Base-by-base conservation (phyloP, 1,140 invertebrate genomes). In the Nebria ingens region DNA sequence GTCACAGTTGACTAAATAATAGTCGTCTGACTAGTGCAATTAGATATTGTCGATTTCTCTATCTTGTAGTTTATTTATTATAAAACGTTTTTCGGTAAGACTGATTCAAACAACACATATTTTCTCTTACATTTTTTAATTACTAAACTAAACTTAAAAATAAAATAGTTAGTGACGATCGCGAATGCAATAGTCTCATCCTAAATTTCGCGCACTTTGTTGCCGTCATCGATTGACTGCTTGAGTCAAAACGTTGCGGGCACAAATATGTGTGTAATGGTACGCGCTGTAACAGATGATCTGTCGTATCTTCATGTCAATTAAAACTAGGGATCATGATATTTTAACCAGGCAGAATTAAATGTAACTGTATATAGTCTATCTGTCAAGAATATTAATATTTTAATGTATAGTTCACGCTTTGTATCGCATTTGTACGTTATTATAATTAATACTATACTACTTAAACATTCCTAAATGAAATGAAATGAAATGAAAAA, bases 301-400 rank as follows among this genome's bases (percentile, higher is more conserved):
- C 65, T 68, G 68, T 61, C 66, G 66, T 68, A 71, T 65, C 66
- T 71, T 68, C 65, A 69, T 68, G 69, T 71, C 69, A 71, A 71
- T 71, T 71, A 71, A n/a, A 63, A 68, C 64, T 71, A 71, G 69
- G 69, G 69, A 71, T 69, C 69, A 71, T 67, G 65, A 62, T 68
- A 65, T 64, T 68, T 65, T 62, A 66, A 62, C 58, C 66, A 66
- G 59, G 61, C 62, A 63, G 58, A 66, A 57, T 9, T 45, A 62
- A n/a, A n/a, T n/a, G n/a, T n/a, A n/a, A n/a, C 59, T 68, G 63
- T 66, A 66, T 54, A 69, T 66, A 60, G 42, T 53, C 38, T 52
- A 34, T 54, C 54, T 53, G 38, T 55, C 21, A 52, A 22, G 45
- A 51, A 49, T 17, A 49, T 11, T 17, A 20, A 51, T 19, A 9